phyloP scores from a whole-genome alignment of 2,113 vertebrate genomes.

The Lontra canadensis region DNA sequence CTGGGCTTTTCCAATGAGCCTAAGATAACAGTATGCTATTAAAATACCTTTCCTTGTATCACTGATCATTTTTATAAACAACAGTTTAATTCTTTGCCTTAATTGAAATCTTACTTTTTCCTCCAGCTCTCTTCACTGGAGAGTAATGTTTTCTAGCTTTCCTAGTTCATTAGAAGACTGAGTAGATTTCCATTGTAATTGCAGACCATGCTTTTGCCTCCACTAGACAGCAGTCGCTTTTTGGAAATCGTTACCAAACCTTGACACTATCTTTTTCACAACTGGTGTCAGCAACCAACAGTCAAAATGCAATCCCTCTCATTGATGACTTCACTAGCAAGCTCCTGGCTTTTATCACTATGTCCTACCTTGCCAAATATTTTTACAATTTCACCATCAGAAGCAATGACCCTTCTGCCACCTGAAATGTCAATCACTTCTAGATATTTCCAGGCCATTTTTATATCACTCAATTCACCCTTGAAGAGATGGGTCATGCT shows the following conservation, averaged over 20 bases:
- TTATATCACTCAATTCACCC: neutral
- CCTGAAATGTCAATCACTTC: neutral
- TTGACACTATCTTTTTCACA: neutral
- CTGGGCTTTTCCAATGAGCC: neutral
- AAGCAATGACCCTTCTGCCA: neutral
- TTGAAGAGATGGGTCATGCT: neutral
- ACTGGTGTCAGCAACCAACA: neutral
- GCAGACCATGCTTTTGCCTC: neutral
- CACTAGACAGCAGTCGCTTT: neutral
- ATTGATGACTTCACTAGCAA: neutral
- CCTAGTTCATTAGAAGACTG: neutral
- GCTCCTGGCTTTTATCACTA: neutral
- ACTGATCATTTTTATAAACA: neutral
- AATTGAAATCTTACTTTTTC: neutral
- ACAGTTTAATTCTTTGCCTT: neutral
- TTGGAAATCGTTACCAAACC: neutral
- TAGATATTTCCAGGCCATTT: neutral
- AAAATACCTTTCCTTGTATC: neutral
- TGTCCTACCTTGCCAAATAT: neutral
- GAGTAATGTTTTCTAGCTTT: neutral
- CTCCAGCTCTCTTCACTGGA: neutral
- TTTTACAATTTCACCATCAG: neutral
- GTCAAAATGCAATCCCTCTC: neutral
- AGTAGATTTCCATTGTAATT: neutral
- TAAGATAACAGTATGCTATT: neutral